phyloP scores from a whole-genome alignment of 2,888 invertebrate species.

The Pyrrhia umbra region DNA sequence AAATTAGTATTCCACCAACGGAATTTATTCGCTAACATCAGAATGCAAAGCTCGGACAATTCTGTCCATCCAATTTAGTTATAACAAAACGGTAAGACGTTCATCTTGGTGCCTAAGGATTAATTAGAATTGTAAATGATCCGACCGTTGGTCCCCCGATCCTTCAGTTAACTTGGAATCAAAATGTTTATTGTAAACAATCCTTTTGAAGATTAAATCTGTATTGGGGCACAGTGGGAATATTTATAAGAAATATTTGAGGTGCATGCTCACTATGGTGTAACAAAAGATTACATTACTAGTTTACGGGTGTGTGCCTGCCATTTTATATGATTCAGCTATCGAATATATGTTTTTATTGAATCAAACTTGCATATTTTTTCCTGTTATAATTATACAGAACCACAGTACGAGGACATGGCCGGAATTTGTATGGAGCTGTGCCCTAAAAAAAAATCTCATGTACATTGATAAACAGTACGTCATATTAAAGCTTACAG shows the following conservation, averaged over 20 bases:
- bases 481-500: no score
- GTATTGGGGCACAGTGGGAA: constrained; percentile 81
- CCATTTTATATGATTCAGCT: no score
- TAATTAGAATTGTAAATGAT: constrained; percentile 89
- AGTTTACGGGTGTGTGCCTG: no score
- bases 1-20: constrained; percentile 77
- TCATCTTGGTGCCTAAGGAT: constrained; percentile 82
- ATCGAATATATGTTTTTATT: no score
- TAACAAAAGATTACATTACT: constrained; percentile 37
- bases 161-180: constrained; percentile 86
- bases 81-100: constrained; percentile 76
- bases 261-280: constrained; percentile 41
- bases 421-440: no score
- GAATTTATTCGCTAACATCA: constrained; percentile 75
- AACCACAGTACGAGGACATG: no score
- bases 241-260: constrained; percentile 83
- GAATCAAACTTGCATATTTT: no score
- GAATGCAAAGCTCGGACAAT: constrained; percentile 84
- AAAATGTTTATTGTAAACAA: constrained; percentile 88
- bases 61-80: constrained; percentile 79
- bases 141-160: constrained; percentile 77
- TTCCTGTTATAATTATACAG: no score
- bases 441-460: no score
- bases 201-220: constrained; percentile 87
- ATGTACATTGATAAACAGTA: no score